phyloP scores from a whole-genome alignment of 2,113 vertebrate species.

The Agelaius phoeniceus region DNA sequence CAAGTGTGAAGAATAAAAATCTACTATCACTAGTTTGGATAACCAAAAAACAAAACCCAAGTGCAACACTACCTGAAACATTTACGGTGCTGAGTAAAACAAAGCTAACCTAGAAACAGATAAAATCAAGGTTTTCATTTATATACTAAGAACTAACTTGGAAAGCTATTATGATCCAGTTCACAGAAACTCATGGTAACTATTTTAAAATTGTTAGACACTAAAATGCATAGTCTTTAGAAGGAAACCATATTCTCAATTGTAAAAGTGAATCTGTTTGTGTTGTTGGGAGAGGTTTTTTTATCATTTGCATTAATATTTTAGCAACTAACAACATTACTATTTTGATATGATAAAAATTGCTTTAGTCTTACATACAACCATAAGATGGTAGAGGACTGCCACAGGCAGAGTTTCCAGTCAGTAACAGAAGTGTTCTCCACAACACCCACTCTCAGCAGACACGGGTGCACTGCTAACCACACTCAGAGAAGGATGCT shows the following conservation, averaged over 20 bases:
- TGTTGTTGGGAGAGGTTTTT: fast-evolving
- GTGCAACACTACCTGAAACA: background rate
- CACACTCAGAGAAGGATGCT: background rate
- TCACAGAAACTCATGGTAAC: background rate
- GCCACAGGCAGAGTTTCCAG: background rate
- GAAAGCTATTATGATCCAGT: background rate
- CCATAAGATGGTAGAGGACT: background rate
- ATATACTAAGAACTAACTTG: background rate
- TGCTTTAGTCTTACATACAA: background rate
- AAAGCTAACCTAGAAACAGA: background rate
- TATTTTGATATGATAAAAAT: background rate
- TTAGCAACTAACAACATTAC: background rate
- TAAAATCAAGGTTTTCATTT: background rate
- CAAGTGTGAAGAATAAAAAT: background rate
- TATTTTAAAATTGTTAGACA: background rate
- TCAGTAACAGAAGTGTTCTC: background rate
- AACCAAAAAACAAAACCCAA: background rate
- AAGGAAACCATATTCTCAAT: background rate
- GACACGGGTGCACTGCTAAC: fast-evolving
- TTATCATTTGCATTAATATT: background rate
- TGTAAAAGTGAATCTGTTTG: background rate
- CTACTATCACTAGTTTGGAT: background rate
- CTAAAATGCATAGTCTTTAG: background rate
- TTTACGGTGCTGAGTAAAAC: background rate
- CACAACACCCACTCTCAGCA: background rate